Conservation (phyloP, 2,888 invertebrate genomes). For the Spisula solida region DNA sequence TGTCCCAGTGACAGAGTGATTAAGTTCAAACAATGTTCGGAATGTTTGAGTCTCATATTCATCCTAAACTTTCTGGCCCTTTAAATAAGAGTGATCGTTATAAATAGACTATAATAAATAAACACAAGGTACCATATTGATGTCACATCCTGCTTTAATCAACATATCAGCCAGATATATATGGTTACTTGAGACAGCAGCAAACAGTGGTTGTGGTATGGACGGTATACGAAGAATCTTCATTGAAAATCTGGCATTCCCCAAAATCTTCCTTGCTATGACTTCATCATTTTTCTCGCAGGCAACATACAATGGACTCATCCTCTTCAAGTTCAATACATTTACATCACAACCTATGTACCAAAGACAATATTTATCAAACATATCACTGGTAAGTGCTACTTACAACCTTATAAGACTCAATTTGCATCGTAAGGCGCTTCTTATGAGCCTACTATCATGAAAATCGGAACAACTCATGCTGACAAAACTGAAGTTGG, state of each 20-base stretch:
- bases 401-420: too few species aligned
- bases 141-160: conserved; percentile 82
- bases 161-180: conserved; percentile 79
- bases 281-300: conserved; percentile 83
- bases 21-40: too few species aligned
- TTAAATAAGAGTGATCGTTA: too few species aligned
- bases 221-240: conserved; percentile 71
- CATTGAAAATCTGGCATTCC: conserved; percentile 74
- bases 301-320: conserved; percentile 84
- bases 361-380: neutral
- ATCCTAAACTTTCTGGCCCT: too few species aligned
- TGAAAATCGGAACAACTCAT: too few species aligned
- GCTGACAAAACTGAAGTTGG: too few species aligned
- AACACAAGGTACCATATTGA: conserved; percentile 82
- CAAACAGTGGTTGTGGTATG: conserved; percentile 81
- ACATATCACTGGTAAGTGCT: too few species aligned
- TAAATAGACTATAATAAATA: too few species aligned
- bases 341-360: conserved; percentile 85
- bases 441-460: too few species aligned
- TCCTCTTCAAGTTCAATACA: conserved; percentile 75
- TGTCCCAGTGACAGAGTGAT: too few species aligned
- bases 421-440: too few species aligned
- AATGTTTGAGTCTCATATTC: too few species aligned
- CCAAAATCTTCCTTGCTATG: conserved; percentile 79
- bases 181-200: conserved; percentile 81